phyloP scores from a whole-genome alignment of 2,888 invertebrate genomes.

The Meiosimyza decipiens region DNA sequence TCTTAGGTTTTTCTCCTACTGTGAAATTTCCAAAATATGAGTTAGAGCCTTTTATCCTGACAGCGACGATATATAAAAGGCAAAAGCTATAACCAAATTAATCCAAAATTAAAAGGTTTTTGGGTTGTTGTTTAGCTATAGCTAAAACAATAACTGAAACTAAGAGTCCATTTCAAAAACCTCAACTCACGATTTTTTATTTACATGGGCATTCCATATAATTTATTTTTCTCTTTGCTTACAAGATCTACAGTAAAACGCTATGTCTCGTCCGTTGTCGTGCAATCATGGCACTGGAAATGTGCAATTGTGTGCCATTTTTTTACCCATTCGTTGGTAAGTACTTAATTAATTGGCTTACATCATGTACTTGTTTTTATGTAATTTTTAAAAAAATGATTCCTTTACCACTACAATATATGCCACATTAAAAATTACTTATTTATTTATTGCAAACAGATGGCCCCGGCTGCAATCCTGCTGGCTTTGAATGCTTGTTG shows the following conservation, averaged over 20 bases:
- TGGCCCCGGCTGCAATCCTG: constrained; percentile 59
- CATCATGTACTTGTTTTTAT: too few species aligned
- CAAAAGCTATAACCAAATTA: too few species aligned
- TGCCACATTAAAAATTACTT: background rate
- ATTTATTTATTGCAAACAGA: constrained; percentile 41
- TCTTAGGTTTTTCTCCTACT: too few species aligned
- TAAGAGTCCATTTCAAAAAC: too few species aligned
- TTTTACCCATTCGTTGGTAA: constrained; percentile 67
- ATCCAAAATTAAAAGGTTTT: too few species aligned
- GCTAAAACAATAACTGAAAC: background rate
- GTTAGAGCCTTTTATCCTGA: too few species aligned
- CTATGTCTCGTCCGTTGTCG: constrained; percentile 67
- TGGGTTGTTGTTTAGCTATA: too few species aligned
- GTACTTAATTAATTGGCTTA: constrained; percentile 3
- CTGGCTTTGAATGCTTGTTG: constrained; percentile 61
- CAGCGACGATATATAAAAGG: too few species aligned
- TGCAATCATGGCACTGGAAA: constrained; percentile 67
- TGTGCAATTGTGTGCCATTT: constrained; percentile 71
- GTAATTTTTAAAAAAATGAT: too few species aligned
- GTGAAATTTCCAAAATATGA: too few species aligned
- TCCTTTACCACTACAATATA: too few species aligned
- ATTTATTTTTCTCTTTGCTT: too few species aligned
- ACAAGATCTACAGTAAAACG: constrained; percentile 60
- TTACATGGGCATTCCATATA: background rate
- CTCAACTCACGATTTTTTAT: background rate